Conservation (phyloP, 1,140 invertebrate species). For the Temnothorax longispinosus region DNA sequence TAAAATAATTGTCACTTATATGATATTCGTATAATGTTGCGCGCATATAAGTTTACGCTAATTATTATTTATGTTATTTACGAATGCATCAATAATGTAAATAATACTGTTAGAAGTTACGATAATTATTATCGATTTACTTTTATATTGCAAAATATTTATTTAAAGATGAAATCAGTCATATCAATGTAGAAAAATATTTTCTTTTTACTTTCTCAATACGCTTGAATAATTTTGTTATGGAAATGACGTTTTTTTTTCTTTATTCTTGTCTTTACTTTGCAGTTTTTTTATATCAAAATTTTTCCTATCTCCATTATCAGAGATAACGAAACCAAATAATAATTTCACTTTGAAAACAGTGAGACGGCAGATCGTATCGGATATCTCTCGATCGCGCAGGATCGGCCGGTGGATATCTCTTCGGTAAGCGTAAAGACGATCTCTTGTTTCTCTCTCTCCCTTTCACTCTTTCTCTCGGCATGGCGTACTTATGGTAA, state of each 20-base stretch:
- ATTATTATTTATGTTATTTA: constrained; percentile 8
- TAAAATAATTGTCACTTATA: constrained; percentile 20
- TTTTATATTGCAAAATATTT: too few species aligned
- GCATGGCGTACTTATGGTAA: constrained; percentile 79
- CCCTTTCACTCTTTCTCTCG: constrained; percentile 15
- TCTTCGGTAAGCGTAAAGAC: constrained; percentile 30
- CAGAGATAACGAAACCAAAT: neutral
- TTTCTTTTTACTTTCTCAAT: neutral
- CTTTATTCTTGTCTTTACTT: neutral
- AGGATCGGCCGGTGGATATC: constrained; percentile 13
- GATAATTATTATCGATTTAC: too few species aligned
- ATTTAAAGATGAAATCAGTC: too few species aligned
- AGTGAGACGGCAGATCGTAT: neutral
- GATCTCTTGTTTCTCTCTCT: constrained; percentile 38
- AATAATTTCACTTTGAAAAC: constrained; percentile 10
- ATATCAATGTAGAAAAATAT: neutral
- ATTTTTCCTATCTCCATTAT: neutral
- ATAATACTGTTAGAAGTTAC: neutral
- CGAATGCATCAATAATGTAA: neutral
- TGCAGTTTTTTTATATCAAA: neutral
- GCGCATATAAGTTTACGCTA: neutral
- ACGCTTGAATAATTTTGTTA: constrained; percentile 7
- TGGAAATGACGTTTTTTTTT: neutral
- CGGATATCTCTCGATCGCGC: constrained; percentile 22
- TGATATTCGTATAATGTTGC: neutral